A percentile compares a stretch with the other conserved stretches of the same genome.
These are phyloP conservation scores for Paramuricea clavata DNA, from an alignment of 92 coral and sea anemone genomes.

Conservation along the genomic window DNA sequence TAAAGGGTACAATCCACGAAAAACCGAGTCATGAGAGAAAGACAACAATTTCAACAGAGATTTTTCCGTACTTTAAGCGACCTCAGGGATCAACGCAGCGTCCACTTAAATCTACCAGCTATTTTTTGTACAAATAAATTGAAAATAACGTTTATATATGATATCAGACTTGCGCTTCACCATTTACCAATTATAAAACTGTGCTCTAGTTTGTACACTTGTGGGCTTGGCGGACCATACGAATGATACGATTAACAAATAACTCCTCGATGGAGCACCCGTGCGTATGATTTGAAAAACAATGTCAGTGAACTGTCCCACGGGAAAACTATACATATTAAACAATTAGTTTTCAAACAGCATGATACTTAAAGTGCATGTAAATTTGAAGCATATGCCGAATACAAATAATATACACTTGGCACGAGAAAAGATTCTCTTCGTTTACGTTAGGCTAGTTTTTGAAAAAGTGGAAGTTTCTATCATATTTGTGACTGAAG, in stretches of 20 bases:
- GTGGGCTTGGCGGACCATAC: no score
- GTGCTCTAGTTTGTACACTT: no score
- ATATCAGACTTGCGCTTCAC: not conserved
- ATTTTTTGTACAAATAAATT: not conserved
- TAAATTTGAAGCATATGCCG: no score
- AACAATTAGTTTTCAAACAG: not conserved
- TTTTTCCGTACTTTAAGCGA: not conserved
- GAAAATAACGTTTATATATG: no score
- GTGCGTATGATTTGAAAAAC: not conserved
- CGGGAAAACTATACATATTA: not conserved
- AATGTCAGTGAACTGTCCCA: not conserved
- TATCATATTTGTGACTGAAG: no score
- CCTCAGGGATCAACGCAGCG: not conserved
- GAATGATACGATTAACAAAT: no score
- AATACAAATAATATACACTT: no score
- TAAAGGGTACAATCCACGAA: not conserved
- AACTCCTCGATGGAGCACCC: not conserved
- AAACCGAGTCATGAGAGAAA: not conserved
- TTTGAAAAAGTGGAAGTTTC: no score
- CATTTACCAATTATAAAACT: no score
- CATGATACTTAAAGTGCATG: not conserved
- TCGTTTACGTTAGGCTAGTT: no score
- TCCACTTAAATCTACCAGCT: not conserved
- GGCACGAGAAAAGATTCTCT: no score
- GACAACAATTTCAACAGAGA: not conserved